These are phyloP conservation scores for Ciconia nigra DNA, from an alignment of 2,797 vertebrate genomes.

Conservation along the genomic window DNA sequence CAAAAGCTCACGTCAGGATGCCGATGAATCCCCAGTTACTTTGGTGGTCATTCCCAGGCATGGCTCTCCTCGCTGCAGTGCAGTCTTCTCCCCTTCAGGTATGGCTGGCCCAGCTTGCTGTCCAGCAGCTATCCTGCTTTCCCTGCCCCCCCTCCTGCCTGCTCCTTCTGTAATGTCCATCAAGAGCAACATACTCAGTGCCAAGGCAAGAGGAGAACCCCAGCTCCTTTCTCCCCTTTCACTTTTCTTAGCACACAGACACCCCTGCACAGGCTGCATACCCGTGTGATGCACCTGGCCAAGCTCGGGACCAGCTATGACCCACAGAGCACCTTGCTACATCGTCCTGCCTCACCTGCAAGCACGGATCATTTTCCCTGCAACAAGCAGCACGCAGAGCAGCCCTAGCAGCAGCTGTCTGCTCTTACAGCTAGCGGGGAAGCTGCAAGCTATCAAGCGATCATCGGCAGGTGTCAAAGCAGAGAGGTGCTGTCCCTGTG, in stretches of 20 bases:
- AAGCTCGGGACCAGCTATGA: not conserved
- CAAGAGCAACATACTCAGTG: not conserved
- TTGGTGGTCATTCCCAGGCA: not conserved
- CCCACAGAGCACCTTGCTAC: not conserved
- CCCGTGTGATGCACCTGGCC: accelerated
- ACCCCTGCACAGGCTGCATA: not conserved
- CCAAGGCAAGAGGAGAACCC: not conserved
- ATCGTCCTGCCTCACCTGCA: accelerated
- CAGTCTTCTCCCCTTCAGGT: not conserved
- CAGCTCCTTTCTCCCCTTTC: not conserved
- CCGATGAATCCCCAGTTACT: too few relatives aligned
- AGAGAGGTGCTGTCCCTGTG: not conserved
- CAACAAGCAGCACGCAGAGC: not conserved
- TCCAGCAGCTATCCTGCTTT: not conserved
- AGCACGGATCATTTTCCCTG: not conserved
- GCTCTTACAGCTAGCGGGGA: not conserved
- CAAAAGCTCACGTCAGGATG: not conserved
- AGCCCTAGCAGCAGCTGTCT: not conserved
- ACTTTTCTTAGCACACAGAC: not conserved
- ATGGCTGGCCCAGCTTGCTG: not conserved
- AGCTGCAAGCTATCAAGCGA: not conserved
- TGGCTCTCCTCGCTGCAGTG: not conserved
- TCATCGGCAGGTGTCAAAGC: not conserved
- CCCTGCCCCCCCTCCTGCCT: not conserved
- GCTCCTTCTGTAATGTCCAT: not conserved